Conservation (phyloP, 1,140 invertebrate species). For the Drosophila fuyamai region DNA sequence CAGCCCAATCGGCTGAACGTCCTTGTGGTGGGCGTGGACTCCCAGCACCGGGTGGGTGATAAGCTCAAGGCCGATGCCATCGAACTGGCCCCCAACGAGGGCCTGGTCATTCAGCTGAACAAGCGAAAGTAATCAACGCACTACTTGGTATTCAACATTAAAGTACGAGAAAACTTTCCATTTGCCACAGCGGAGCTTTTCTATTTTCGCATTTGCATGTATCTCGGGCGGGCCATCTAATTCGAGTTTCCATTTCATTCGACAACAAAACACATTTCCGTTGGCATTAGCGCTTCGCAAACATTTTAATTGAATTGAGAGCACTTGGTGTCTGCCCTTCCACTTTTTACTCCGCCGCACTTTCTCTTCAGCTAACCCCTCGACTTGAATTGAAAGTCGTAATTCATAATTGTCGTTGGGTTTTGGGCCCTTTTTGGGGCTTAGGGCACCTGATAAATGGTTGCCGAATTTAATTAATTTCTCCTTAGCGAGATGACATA, state of each 20-base stretch:
- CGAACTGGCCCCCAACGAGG: conserved; percentile 51
- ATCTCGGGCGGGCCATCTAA: conserved; percentile 44
- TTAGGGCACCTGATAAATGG: conserved; percentile 52
- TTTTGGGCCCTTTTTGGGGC: conserved; percentile 1
- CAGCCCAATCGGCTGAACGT: conserved; percentile 83
- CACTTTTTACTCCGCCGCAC: conserved; percentile 26
- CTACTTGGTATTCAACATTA: conserved; percentile 24
- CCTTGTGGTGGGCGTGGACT: conserved; percentile 83
- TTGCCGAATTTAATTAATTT: conserved; percentile 69
- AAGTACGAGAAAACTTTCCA: conserved; percentile 31
- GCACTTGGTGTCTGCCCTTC: conserved; percentile 31
- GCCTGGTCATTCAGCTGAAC: conserved; percentile 52
- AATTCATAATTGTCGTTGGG: conserved; percentile 66
- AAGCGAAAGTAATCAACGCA: conserved; percentile 37
- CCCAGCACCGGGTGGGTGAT: conserved; percentile 84
- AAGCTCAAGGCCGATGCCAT: conserved; percentile 36
- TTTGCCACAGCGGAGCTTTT: conserved; percentile 15
- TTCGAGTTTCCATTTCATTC: conserved; percentile 61
- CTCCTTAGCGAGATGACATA: conserved; percentile 41
- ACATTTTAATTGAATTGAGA: conserved; percentile 69
- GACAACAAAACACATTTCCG: conserved; percentile 31
- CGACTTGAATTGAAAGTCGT: conserved; percentile 34
- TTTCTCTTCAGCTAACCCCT: conserved; percentile 38
- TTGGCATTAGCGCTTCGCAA: conserved; percentile 39
- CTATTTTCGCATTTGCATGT: conserved; percentile 45